Conservation (phyloP, 92 coral and sea anemone species). For the Phenganax marumi region DNA sequence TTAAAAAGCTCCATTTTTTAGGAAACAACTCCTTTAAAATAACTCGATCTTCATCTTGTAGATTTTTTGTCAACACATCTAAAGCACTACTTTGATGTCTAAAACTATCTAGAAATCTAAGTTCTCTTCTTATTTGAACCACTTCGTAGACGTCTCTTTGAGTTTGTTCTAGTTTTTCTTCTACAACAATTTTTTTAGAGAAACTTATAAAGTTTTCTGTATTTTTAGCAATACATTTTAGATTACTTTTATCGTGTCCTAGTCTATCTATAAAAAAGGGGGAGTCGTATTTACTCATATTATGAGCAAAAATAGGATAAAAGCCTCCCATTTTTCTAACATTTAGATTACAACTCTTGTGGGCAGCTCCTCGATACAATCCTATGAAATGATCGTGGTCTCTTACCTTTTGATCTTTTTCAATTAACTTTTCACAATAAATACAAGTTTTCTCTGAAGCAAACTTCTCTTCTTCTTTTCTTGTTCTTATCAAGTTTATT, state of each 20-base stretch:
- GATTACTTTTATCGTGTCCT: background rate
- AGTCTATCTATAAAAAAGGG: background rate
- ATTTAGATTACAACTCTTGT: slow-evolving; percentile 37
- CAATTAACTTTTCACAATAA: background rate
- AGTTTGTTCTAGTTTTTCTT: background rate
- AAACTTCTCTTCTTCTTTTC: background rate
- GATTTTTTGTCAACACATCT: background rate
- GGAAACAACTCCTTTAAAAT: background rate
- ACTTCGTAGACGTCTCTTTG: background rate
- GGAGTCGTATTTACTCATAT: slow-evolving; percentile 27
- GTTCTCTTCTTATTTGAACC: background rate
- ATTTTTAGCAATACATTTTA: background rate
- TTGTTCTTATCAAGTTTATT: slow-evolving; percentile 1
- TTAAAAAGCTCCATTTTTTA: background rate
- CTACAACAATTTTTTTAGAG: background rate
- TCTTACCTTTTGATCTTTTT: background rate
- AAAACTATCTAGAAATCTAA: background rate
- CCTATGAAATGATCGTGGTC: slow-evolving; percentile 31
- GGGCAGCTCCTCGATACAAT: slow-evolving; percentile 42
- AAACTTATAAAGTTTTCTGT: background rate
- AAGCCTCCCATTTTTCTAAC: slow-evolving; percentile 17
- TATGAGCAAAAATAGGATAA: slow-evolving; percentile 53
- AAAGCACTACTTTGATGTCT: background rate
- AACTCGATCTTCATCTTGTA: background rate
- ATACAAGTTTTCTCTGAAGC: background rate